Base-by-base conservation (phyloP, 2,888 invertebrate species). In the Tipula lateralis region DNA sequence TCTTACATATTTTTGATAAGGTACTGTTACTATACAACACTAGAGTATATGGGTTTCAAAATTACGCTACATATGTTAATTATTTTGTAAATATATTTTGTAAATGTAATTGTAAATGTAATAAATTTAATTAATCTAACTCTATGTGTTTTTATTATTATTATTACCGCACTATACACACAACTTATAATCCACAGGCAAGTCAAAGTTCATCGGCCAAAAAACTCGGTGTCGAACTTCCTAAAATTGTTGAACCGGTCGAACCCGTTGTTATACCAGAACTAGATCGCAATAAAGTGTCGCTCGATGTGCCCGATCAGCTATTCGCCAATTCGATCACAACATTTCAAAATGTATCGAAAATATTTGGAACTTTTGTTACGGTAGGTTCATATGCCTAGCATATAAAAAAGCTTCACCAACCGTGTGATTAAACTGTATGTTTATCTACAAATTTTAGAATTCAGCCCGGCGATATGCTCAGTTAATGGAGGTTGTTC, bases 401-500 rank as follows among this genome's bases (percentile, higher is more conserved):
- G n/a, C n/a, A n/a, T n/a, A n/a, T n/a, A n/a, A n/a, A n/a, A n/a
- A n/a, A n/a, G n/a, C n/a, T n/a, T n/a, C n/a, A n/a, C n/a, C n/a
- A n/a, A n/a, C n/a, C n/a, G n/a, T n/a, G n/a, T n/a, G n/a, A n/a
- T n/a, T n/a, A n/a, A n/a, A n/a, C n/a, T n/a, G n/a, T n/a, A n/a
- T n/a, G n/a, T n/a, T n/a, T n/a, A n/a, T n/a, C n/a, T 85, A 24
- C 24, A 24, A 3, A 66, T 9, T 85, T 29, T 92, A 96, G 96
- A 95, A 95, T 89, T 94, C 95, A 3, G 95, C 95, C 34, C 92
- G 94, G 86, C 92, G 96, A 85, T 94, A 94, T 87, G 94, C 95
- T 88, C 92, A 93, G 29, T 92, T 95, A 87, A 89, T 95, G 86
- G 92, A 95, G 85, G 92, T 95, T 80, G 94, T 96, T 91, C 93